Evolutionary conservation across 1,140 invertebrate species (phyloP), one percentile per base, ranked within the genome.

Genomic region (Drosophila persimilis): DNA sequence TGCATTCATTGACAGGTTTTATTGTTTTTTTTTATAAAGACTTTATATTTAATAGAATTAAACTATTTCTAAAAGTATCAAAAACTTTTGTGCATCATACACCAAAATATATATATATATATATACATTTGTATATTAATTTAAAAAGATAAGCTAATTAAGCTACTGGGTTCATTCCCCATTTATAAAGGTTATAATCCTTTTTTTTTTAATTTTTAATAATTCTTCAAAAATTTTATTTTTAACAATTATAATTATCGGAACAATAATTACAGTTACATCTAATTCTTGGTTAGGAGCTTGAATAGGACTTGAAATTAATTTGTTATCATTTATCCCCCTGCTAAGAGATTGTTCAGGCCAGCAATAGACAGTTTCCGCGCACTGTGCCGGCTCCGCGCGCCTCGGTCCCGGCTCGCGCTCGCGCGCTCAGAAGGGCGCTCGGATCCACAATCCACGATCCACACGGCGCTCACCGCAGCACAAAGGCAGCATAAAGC

Each of bases 231-330:
- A 92, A 92, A 91, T 92, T 83, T 81, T 93, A 89, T 93, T 93
- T 86, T 64, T 90, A 41, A 86, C 73, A 75, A 88, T 89, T 79
- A 75, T 93, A 90, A 86, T 93, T 77, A 88, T 92, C 74, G 91
- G 90, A 73, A 92, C 91, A 26, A 66, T 93, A 83, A 92, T 93
- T 74, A 89, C 91, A 41, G 90, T 93, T 77, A 92, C 91, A 11
- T 85, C 92, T 39, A 91, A 92, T 76, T 93, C 92, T 47, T 93
- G 92, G 89, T 73, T 93, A 72, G 80, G 90, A 66, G 91, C 91
- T 90, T 93, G 92, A 92, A 92, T 93, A 91, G 92, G 92, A n/a
- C 88, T 93, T 91, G 92, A 93, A 92, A 93, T 93, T 91, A 93
- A 93, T 91, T 77, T 93, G 64, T 74, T 93, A 60, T 91, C 88